Conservation (phyloP, 2,113 vertebrate genomes). For the Hemiprocne comata region DNA sequence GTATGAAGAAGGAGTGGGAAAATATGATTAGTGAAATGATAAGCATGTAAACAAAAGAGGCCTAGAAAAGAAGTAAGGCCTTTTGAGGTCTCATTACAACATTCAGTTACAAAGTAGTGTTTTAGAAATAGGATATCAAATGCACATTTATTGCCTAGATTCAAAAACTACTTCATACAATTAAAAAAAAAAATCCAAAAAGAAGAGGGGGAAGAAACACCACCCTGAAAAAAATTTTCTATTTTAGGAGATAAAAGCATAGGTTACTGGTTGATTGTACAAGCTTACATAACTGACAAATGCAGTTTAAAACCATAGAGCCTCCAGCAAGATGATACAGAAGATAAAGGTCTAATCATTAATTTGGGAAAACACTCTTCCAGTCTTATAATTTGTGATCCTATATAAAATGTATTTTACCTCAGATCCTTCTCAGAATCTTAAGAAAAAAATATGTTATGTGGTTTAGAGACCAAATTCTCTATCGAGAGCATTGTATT, state of each 20-base stretch:
- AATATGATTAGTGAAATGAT: neutral
- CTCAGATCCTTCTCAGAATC: neutral
- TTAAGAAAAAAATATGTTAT: neutral
- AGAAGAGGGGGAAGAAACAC: rapidly evolving
- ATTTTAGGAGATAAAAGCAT: neutral
- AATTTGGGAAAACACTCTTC: neutral
- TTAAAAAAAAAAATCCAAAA: neutral
- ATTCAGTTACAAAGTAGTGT: neutral
- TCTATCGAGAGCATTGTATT: neutral
- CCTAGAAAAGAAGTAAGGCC: neutral
- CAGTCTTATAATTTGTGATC: neutral
- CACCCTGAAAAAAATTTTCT: neutral
- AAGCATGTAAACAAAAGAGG: neutral
- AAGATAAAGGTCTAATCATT: neutral
- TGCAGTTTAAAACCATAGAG: neutral
- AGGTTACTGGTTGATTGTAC: neutral
- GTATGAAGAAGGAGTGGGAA: neutral
- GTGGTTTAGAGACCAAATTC: neutral
- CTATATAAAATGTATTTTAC: neutral
- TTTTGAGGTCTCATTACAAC: neutral
- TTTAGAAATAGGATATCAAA: neutral
- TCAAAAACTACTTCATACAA: neutral
- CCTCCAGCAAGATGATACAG: neutral
- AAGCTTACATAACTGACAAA: slow-evolving; percentile 20
- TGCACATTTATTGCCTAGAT: neutral